Evolutionary conservation across 2,888 invertebrate species (phyloP).

Genomic region (Conops quadrifasciatus): DNA sequence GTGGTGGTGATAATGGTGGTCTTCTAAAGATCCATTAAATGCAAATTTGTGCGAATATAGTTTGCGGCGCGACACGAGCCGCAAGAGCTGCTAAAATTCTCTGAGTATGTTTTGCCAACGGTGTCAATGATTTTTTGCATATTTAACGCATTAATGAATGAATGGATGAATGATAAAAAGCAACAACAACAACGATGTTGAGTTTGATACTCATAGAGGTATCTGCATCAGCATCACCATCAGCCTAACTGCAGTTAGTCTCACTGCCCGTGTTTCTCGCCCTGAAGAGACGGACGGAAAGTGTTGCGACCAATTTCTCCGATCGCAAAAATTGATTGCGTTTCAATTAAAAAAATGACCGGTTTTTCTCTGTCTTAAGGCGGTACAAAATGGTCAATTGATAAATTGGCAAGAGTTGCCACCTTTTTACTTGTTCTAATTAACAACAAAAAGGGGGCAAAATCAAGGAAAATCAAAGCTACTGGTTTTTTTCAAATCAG

Average conservation of each 20-base stretch:
- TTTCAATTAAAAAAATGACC: constrained; percentile 10
- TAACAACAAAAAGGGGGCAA: too few relatives aligned
- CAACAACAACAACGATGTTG: too few relatives aligned
- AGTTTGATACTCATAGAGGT: too few relatives aligned
- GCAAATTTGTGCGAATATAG: constrained; percentile 24
- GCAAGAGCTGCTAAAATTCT: background rate
- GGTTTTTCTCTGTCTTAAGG: background rate
- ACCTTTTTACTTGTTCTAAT: too few relatives aligned
- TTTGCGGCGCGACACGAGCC: background rate
- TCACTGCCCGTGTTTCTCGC: too few relatives aligned
- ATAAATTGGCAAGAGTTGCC: too few relatives aligned
- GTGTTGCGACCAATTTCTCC: constrained; percentile 10
- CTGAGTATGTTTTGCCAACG: constrained; percentile 2
- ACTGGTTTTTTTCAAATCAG: too few relatives aligned
- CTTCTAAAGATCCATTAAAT: constrained; percentile 19
- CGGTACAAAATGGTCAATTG: too few relatives aligned
- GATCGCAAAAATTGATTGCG: constrained; percentile 8
- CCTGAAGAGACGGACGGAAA: too few relatives aligned
- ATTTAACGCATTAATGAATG: constrained; percentile 6
- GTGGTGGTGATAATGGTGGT: constrained; percentile 22
- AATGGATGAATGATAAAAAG: background rate
- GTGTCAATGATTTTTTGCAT: constrained; percentile 23
- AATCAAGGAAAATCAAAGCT: too few relatives aligned
- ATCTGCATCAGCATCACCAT: background rate
- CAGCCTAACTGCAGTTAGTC: too few relatives aligned